Conservation (phyloP, 1,140 invertebrate species). For the Eufriesea mexicana region DNA sequence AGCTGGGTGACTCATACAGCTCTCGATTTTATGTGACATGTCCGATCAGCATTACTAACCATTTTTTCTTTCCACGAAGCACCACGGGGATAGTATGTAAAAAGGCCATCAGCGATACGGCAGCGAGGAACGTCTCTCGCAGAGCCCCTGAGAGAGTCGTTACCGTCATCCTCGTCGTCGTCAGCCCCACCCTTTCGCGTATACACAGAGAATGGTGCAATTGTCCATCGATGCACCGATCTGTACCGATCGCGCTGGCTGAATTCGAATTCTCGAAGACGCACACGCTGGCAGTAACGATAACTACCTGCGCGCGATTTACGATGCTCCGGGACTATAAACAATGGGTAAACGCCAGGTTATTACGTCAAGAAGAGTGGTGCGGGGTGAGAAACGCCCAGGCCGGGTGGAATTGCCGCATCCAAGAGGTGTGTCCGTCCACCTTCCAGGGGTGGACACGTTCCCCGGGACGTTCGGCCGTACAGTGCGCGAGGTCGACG, state of each 20-base stretch:
- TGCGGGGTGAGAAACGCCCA: constrained; percentile 4
- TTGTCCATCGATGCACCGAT: constrained; percentile 31
- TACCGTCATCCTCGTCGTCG: constrained; percentile 30
- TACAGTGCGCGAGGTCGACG: neutral
- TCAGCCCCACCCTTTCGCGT: neutral
- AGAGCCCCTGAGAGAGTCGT: constrained; percentile 66
- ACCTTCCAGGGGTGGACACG: constrained; percentile 35
- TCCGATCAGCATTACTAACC: constrained; percentile 9
- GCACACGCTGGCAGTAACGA: constrained; percentile 50
- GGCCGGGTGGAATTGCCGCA: constrained; percentile 15
- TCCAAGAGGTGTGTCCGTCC: constrained; percentile 43
- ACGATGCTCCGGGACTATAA: constrained; percentile 65
- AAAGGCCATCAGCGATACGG: constrained; percentile 49
- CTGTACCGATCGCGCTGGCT: neutral
- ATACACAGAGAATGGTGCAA: neutral
- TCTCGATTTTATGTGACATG: constrained; percentile 37
- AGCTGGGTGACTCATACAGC: constrained; percentile 35
- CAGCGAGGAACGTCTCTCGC: constrained; percentile 11
- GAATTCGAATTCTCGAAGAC: constrained; percentile 49
- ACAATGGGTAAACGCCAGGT: constrained; percentile 72
- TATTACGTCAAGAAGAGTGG: constrained; percentile 65
- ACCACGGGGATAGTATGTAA: constrained; percentile 51
- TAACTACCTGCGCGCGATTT: constrained; percentile 56
- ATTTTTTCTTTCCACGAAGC: constrained; percentile 30
- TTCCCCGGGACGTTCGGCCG: neutral